Base-by-base conservation (phyloP, 1,140 invertebrate species). In the Bombus consobrinus region DNA sequence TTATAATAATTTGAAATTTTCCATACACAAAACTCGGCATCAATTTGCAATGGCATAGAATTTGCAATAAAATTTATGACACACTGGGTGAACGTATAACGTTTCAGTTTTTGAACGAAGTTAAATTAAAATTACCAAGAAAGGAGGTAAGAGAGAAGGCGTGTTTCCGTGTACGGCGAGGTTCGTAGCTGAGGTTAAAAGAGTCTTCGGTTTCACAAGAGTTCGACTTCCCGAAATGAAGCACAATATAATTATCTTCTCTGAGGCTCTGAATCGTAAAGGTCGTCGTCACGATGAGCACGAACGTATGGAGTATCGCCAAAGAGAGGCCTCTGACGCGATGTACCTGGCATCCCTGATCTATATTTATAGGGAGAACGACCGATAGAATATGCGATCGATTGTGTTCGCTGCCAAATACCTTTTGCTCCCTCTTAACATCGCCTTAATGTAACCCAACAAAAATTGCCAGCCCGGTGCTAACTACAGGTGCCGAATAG, bases 381-480 rank as follows among this genome's bases (percentile, higher is more conserved):
- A 94, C 93, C 93, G 93, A 93, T 93, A 91, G 89, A 90, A 93
- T 94, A 94, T 94, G 93, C 92, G 92, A 94, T 94, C 93, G 91
- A 94, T 94, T 87, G 92, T 90, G 76, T 76, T 10, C 88, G 87
- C 74, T 94, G 93, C 93, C 93, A 94, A 93, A 89, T 92, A 86
- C 85, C 85, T 77, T 88, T 84, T 81, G 79, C 81, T 87, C 81
- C 43, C 82, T 73, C 88, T 86, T 84, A 73, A 81, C 84, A 39
- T 59, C 76, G 68, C 69, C 78, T 87, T 68, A 78, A 84, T 89
- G 77, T 89, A 82, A 83, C 79, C 86, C 81, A 74, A 87, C 37
- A 73, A 82, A 87, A 81, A 82, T 90, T 78, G 74, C 79, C 86
- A 80, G 57, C 69, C 18, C 77, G 80, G 32, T 80, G 57, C 71